Evolutionary conservation across 1,140 invertebrate genomes (phyloP), one percentile per base, ranked within the genome.

Genomic region (Drosophila chauvacae): DNA sequence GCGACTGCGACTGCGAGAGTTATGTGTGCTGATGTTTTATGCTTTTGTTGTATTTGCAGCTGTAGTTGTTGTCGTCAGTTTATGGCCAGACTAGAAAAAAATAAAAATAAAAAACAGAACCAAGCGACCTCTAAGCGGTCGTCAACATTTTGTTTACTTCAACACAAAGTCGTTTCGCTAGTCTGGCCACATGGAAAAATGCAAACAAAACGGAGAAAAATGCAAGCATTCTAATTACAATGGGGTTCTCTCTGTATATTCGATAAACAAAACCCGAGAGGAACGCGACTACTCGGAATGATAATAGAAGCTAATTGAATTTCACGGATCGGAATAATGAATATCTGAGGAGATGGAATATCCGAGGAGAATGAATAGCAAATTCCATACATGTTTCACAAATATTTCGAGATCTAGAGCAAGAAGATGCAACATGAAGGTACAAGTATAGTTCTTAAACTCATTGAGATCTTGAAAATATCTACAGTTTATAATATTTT

Each of bases 81-180:
- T 76, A 70, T 70, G 48, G 66, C 39, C 62, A 70, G 66, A 70
- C 48, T 68, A 53, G 37, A 66, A 62, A 61, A 28, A 28, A 35
- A 39, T 18, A 28, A n/a, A 11, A 44, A 58, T 18, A 39, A 14
- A 35, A 61, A 59, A 35, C 28, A 39, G 50, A 75, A 65, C 71
- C 50, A 56, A 77, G 74, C 74, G 74, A 77, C 74, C 74, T 77
- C 64, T 77, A 77, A 77, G 74, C 74, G 74, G 74, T 77, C 74
- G 74, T 77, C 74, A 77, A 56, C 74, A 77, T 69, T 69, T 77
- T 77, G 74, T 77, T 77, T 69, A 77, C 74, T 77, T 77, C 44
- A 60, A 77, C 53, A 69, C 75, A 77, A 77, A 77, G 73, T 77
- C 75, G 74, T 77, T 58, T 69, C 74, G 74, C 64, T 60, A 44